Evolutionary conservation across 2,113 vertebrate genomes (phyloP).

Genomic region (Jaculus jaculus): DNA sequence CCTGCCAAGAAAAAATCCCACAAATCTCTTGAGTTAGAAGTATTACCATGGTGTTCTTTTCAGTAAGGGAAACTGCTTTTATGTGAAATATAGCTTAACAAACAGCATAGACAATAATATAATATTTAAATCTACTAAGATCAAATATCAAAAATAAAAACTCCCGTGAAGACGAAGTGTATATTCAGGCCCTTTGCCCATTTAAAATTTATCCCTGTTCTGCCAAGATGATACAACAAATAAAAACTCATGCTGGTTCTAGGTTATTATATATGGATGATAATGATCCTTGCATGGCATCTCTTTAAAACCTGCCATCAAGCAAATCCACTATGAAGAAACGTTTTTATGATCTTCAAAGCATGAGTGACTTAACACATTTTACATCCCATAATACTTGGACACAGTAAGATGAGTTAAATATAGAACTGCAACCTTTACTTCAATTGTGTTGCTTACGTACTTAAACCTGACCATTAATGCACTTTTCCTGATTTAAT

Average conservation of each 20-base stretch:
- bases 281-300: not conserved
- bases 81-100: not conserved
- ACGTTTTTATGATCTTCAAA: conserved; percentile 53
- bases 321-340: not conserved
- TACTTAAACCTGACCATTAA: conserved; percentile 75
- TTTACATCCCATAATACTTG: not conserved
- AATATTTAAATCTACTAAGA: not conserved
- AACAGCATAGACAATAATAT: not conserved
- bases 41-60: not conserved
- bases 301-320: conserved; percentile 42
- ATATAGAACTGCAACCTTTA: conserved; percentile 61
- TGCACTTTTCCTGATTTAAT: conserved; percentile 79
- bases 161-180: not conserved
- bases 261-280: conserved; percentile 30
- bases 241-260: not conserved
- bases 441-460: conserved; percentile 66
- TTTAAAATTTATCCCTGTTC: not conserved
- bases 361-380: conserved; percentile 21
- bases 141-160: not conserved
- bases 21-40: not conserved
- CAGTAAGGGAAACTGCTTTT: not conserved
- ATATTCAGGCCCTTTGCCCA: not conserved
- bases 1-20: not conserved
- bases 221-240: not conserved
- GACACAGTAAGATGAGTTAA: conserved; percentile 51